Base-by-base conservation (phyloP, 2,113 vertebrate genomes). In the Actenoides lindsayi region DNA sequence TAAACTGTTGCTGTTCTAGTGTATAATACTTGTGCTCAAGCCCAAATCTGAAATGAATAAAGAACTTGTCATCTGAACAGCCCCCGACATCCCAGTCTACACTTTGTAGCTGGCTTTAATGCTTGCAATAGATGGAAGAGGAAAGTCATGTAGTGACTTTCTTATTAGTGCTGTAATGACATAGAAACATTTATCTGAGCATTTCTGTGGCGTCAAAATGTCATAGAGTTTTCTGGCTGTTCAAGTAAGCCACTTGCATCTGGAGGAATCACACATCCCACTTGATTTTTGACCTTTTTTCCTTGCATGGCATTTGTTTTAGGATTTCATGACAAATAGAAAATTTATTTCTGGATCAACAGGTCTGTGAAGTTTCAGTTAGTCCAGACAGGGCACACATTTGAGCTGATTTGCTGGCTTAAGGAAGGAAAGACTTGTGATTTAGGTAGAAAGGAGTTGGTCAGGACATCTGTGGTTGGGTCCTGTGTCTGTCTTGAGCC, bases 271-370 rank as follows among this genome's bases (percentile, higher is more conserved):
- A 4, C 48, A 41, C 9, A 59, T 67, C 19, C 41, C 33, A 7
- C 42, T 53, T 89, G n/a, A 51, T 35, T 94, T 93, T 64, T 94
- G 65, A 84, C 90, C 76, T 86, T 92, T 88, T 69, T 64, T 50
- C 31, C 33, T 63, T 6, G 5, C 20, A 1, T 69, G 73, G 56
- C 64, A 92, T 96, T 94, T 94, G 39, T 24, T 67, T 90, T 86
- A 44, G 63, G 78, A 79, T 93, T 94, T 91, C 11, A 67, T 60
- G 56, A 81, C 57, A 91, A 86, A 86, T 41, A 54, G 20, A 71
- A 78, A 60, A 14, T 3, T 31, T 83, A 74, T 75, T 93, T 81
- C 88, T 83, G 83, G 42, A 81, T 93, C 35, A 56, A 51, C 8
- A 46, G 33, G 28, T 53, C 82, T 81, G 67, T 76, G 69, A 88